These are phyloP conservation scores for Jacana jacana DNA, from an alignment of 2,113 vertebrate species.

Conservation along the genomic window DNA sequence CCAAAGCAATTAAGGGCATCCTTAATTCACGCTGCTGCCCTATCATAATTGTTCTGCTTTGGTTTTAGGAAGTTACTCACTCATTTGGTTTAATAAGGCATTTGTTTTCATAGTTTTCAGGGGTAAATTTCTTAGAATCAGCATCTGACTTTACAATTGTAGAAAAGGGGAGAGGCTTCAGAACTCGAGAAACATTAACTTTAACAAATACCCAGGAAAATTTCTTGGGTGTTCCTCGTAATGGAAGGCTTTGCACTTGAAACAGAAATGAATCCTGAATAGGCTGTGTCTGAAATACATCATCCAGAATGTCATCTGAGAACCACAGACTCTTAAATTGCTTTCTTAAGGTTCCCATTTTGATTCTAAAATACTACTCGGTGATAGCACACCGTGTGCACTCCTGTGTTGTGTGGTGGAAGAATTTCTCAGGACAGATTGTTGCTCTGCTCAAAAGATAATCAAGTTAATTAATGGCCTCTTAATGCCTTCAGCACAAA, in stretches of 20 bases:
- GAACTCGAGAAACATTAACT: not conserved
- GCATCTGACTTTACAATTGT: not conserved
- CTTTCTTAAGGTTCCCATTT: not conserved
- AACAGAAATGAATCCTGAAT: not conserved
- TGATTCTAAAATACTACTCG: not conserved
- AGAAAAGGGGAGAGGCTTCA: not conserved
- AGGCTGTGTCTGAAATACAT: not conserved
- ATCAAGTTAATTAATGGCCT: not conserved
- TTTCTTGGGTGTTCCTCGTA: not conserved
- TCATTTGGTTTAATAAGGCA: not conserved
- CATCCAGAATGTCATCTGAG: not conserved
- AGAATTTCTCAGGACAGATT: not conserved
- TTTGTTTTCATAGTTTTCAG: not conserved
- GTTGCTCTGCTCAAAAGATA: not conserved
- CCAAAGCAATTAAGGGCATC: not conserved
- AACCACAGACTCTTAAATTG: not conserved
- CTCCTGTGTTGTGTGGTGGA: not conserved
- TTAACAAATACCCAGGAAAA: no score
- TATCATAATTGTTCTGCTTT: not conserved
- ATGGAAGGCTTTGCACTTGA: not conserved
- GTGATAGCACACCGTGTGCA: not conserved
- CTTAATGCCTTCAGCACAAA: not conserved
- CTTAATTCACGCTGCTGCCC: not conserved
- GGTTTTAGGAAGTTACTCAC: not conserved
- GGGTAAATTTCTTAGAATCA: not conserved